Evolutionary conservation across 2,797 vertebrate genomes (phyloP), one percentile per base, ranked within the genome.

Genomic region (Etheostoma nigrum): DNA sequence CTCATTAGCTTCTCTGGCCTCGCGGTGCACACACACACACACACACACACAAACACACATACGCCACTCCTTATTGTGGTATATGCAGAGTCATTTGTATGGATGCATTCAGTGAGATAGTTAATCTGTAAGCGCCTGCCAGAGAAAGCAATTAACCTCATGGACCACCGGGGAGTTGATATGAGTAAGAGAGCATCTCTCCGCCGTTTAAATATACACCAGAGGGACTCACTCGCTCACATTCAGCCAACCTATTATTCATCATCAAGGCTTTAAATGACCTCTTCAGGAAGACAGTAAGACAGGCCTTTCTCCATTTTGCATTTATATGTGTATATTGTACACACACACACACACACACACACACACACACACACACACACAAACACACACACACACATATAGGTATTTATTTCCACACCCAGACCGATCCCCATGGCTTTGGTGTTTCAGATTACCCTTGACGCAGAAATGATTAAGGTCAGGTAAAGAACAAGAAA

Each of bases 91-190:
- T 88, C 80, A 85, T 92, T 91, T 90, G 83, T 88, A 86, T 91
- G 89, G 82, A 92, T 89, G 89, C 79, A 75, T 90, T 88, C 85
- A 81, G 77, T 69, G 74, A 92, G 88, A 88, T 82, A 81, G 76
- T 86, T 91, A 78, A 92, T 93, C 89, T 91, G 81, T 74, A 83
- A 77, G 79, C 64, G 68, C 85, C 83, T 89, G 83, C 72, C 16
- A 60, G 86, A 90, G 88, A 93, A 94, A 90, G 89, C 84, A 93
- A 93, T 93, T 91, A 93, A 93, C 90, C 90, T 91, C 72, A 5
- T 5, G 9, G 77, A 66, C 81, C 88, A 86, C 78, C 36, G n/a
- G 81, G 84, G 89, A 88, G 87, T 75, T 76, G 81, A 83, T 78
- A 79, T 84, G 83, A 93, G 73, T 25, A 73, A 73, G 70, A 65